These are phyloP conservation scores for Tachysurus fulvidraco DNA, from an alignment of 2,113 vertebrate species.

Conservation along the genomic window DNA sequence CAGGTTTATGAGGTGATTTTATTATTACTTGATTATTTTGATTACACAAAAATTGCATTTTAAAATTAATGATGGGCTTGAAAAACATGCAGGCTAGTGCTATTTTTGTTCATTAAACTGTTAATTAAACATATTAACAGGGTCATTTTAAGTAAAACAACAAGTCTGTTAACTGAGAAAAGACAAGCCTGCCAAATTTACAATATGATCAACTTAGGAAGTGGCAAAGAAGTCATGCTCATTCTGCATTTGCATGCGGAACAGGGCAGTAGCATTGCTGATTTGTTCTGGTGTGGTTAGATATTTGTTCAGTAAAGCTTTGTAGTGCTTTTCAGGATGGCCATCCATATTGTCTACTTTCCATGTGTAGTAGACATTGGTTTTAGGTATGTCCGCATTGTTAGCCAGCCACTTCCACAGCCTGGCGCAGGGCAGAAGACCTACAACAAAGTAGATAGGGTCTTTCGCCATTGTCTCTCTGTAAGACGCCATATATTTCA, in stretches of 20 bases:
- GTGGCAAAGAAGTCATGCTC: constrained; percentile 49
- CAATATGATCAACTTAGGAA: constrained; percentile 19
- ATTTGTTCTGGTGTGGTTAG: background rate
- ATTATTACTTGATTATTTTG: background rate
- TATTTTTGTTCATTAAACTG: background rate
- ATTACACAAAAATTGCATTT: background rate
- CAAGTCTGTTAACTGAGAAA: background rate
- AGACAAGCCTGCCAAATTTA: background rate
- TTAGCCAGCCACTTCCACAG: constrained; percentile 50
- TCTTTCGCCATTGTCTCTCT: constrained; percentile 12
- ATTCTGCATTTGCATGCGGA: constrained; percentile 47
- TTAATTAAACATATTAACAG: background rate
- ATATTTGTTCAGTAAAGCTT: constrained; percentile 45
- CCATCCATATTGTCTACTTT: constrained; percentile 18
- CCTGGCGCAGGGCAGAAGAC: constrained; percentile 50
- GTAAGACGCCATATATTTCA: constrained; percentile 42
- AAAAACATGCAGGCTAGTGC: background rate
- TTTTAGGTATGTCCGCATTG: constrained; percentile 11
- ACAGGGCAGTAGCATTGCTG: constrained; percentile 18
- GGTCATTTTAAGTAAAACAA: background rate
- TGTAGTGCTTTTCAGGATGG: constrained; percentile 47
- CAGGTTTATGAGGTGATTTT: background rate
- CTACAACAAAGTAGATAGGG: constrained; percentile 49
- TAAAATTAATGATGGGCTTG: background rate
- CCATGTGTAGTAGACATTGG: constrained; percentile 51